These are phyloP conservation scores for Pachyramphus minor DNA, from an alignment of 2,113 vertebrate species.

Conservation along the genomic window DNA sequence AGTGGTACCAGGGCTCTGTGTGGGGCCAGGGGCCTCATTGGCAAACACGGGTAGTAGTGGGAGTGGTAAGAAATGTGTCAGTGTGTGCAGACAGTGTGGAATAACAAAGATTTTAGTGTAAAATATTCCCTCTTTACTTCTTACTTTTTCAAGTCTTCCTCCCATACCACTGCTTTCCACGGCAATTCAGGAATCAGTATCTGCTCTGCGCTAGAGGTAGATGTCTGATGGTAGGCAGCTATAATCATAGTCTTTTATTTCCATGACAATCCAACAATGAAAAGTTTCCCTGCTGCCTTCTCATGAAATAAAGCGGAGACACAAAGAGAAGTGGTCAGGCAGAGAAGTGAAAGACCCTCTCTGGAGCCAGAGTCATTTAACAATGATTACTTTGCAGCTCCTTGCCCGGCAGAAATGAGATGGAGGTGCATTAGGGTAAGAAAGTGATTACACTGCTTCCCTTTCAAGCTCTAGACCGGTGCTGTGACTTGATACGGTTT, in stretches of 20 bases:
- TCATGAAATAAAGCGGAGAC: constrained; percentile 24
- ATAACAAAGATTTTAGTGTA: not conserved
- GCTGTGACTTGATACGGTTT: constrained; percentile 85
- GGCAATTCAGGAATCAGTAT: not conserved
- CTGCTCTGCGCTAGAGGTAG: not conserved
- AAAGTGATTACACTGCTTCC: constrained; percentile 80
- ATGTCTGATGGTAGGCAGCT: not conserved
- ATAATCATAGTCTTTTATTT: constrained; percentile 41
- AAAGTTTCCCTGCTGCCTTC: constrained; percentile 31
- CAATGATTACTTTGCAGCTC: constrained; percentile 65
- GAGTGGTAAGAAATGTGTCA: not conserved
- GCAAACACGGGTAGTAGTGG: not conserved
- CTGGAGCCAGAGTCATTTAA: constrained; percentile 56
- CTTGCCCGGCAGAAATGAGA: constrained; percentile 66
- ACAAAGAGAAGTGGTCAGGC: constrained; percentile 59
- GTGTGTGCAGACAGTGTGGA: not conserved
- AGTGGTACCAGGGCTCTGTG: accelerated
- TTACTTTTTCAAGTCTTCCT: not conserved
- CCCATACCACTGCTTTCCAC: not conserved
- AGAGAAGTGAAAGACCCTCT: constrained; percentile 28
- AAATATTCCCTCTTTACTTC: not conserved
- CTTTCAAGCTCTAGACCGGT: constrained; percentile 79
- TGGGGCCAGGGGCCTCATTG: accelerated
- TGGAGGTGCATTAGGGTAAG: constrained; percentile 70
- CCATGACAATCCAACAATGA: constrained; percentile 42